Percentiles rank a stretch among this genome's conserved stretches.
phyloP scores from a whole-genome alignment of 2,888 invertebrate genomes.

The Gisinianus flammeolus region DNA sequence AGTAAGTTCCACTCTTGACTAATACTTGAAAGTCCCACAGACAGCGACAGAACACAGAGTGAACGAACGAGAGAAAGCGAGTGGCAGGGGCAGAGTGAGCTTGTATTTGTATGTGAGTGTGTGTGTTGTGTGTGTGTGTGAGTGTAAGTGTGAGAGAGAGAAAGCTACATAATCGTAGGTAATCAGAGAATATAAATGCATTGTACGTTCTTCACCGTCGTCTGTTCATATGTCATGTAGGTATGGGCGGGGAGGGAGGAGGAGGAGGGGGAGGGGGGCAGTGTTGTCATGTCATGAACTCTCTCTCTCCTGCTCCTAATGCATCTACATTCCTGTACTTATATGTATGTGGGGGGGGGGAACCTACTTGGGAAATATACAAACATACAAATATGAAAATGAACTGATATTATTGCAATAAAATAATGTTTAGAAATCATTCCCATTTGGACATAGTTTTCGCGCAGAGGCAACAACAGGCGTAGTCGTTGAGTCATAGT shows the following conservation, averaged over 20 bases:
- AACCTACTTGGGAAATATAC: no score
- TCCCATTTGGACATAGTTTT: not conserved
- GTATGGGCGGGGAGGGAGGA: no score
- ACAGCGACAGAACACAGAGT: no score
- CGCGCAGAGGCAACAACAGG: not conserved
- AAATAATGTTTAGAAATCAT: not conserved
- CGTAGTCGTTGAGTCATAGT: not conserved
- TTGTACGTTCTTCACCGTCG: not conserved
- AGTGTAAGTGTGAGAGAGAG: no score
- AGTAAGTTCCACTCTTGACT: not conserved
- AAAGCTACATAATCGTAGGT: conserved; percentile 6
- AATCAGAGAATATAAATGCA: conserved; percentile 25
- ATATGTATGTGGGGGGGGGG: not conserved
- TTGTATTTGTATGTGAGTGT: not conserved
- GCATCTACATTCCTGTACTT: not conserved
- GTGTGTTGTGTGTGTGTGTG: not conserved
- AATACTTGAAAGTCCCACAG: conserved; percentile 6
- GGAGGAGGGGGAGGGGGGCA: not conserved
- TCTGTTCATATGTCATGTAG: not conserved
- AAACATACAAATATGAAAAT: not conserved
- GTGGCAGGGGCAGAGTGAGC: not conserved
- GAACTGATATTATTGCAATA: not conserved
- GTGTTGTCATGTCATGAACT: not conserved
- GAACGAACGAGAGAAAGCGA: no score
- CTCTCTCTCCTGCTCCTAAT: no score